Base-by-base conservation (phyloP, 2,797 vertebrate genomes). In the Scomberomorus guttatus region DNA sequence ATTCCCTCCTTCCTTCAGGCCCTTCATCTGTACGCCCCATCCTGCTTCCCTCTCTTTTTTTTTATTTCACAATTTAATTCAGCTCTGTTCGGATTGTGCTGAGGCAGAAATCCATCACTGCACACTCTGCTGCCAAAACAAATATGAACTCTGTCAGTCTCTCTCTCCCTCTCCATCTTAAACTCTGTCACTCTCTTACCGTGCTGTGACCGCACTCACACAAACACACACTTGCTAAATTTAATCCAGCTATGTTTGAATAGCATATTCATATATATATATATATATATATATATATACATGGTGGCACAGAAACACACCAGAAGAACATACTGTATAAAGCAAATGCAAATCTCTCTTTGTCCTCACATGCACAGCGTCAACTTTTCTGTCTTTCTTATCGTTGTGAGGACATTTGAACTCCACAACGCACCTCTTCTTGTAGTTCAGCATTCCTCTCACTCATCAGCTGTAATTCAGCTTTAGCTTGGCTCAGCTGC, bases 401-500 rank as follows among this genome's bases (percentile, higher is more conserved):
- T 56, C 50, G 14, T 46, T 69, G 13, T 29, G 42, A 25, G 13
- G 59, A 51, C 39, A 59, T 75, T 6, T 17, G 24, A 75, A 74
- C 7, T 22, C 55, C 44, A 27, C 11, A 71, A 72, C 80, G 27
- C 73, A 90, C 97, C 96, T 98, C 96, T 65, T 96, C 89, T 72
- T 94, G 94, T 57, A 96, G 92, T 79, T 90, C 88, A 79, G 82
- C 82, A 63, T 95, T 94, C 8, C 86, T 95, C 87, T 93, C 91
- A 46, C 82, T 93, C 89, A 96, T 92, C 24, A 94, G 93, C 42
- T 94, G 86, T 37, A 95, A 87, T 32, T 95, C 93, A 80, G 94
- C 89, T 68, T 82, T 90, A 51, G 94, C 79, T 85, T 89, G 93
- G 87, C 93, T 95, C 87, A 97, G 91, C 72, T 97, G 93, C 22